A percentile compares a stretch with the other conserved stretches of the same genome.
Conservation (phyloP, 2,113 vertebrate species). For the Pelmatolapia mariae region DNA sequence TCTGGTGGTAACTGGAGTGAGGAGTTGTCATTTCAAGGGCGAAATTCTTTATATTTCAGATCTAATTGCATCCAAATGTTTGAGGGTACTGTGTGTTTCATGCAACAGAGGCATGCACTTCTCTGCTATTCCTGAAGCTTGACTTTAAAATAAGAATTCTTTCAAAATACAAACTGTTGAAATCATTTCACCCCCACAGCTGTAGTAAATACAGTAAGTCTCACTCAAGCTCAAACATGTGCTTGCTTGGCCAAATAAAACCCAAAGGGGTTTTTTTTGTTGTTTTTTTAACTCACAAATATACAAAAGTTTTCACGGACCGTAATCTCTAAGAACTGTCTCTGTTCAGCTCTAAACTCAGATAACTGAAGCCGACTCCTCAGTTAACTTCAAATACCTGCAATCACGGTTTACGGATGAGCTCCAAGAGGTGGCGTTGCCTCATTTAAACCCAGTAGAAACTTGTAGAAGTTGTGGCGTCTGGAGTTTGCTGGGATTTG, state of each 20-base stretch:
- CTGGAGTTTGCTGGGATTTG: not conserved
- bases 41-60: not conserved
- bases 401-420: not conserved
- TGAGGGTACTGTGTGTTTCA: not conserved
- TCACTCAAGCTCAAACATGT: conserved; percentile 42
- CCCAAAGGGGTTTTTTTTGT: not conserved
- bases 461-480: conserved; percentile 14
- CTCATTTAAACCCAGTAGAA: conserved; percentile 19
- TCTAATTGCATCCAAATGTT: conserved; percentile 9
- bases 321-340: not conserved
- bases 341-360: not conserved
- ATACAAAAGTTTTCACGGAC: not conserved
- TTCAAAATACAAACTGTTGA: conserved; percentile 37
- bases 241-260: conserved; percentile 27
- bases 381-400: not conserved
- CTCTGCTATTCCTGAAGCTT: not conserved
- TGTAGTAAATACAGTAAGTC: conserved; percentile 51
- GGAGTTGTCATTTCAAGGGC: not conserved
- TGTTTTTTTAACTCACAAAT: conserved; percentile 10
- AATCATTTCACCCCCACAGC: conserved; percentile 41
- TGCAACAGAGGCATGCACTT: not conserved
- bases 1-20: not conserved
- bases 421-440: not conserved
- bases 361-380: not conserved
- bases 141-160: conserved; percentile 13